These are phyloP conservation scores for Galagoides demidoff DNA, from an alignment of 2,797 vertebrate genomes.

Conservation along the genomic window DNA sequence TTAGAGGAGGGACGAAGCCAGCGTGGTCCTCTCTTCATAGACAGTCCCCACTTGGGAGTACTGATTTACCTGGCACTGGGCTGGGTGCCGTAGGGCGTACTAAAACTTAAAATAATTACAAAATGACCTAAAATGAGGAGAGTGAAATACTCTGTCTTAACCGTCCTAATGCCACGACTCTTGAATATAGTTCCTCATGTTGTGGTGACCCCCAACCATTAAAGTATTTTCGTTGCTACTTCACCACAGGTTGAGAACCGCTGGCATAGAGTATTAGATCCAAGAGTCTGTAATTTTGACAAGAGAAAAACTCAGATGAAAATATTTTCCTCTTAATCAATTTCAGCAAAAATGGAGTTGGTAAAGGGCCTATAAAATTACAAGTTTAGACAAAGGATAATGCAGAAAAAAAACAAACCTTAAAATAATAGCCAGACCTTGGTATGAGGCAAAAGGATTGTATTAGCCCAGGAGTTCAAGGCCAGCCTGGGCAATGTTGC, in stretches of 20 bases:
- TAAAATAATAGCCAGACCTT: background rate
- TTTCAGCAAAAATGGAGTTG: background rate
- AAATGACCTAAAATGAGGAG: too few relatives aligned
- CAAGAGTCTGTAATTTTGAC: background rate
- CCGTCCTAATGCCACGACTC: too few relatives aligned
- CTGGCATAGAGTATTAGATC: too few relatives aligned
- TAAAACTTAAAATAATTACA: background rate
- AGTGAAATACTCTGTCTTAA: too few relatives aligned
- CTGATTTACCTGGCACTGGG: background rate
- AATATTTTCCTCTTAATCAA: slow-evolving; percentile 3
- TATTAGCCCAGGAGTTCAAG: background rate
- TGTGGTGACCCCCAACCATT: too few relatives aligned
- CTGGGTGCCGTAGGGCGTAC: background rate
- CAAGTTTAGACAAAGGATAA: background rate
- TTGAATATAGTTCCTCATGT: too few relatives aligned
- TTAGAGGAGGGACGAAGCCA: background rate
- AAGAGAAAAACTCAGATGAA: background rate
- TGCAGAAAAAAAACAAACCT: too few relatives aligned
- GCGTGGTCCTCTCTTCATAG: background rate
- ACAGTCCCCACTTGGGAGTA: background rate
- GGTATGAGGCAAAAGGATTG: background rate
- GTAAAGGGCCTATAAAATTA: background rate
- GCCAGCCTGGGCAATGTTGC: background rate
- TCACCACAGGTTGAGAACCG: too few relatives aligned
- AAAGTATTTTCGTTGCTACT: too few relatives aligned